Conservation (phyloP, 2,797 vertebrate genomes). For the Peromyscus nudipes region DNA sequence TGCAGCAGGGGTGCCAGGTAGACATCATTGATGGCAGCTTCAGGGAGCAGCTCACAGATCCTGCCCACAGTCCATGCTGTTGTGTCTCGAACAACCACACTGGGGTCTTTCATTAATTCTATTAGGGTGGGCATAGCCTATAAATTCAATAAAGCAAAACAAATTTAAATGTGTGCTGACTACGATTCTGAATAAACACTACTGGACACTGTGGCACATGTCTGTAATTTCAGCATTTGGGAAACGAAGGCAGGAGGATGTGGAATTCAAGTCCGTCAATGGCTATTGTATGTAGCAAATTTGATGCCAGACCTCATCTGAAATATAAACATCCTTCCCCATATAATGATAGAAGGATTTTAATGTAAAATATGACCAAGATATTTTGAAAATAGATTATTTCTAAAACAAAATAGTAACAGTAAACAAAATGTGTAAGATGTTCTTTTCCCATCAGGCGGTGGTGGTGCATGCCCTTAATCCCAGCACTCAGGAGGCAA, state of each 20-base stretch:
- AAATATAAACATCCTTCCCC: neutral
- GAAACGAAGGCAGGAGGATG: too few relatives aligned
- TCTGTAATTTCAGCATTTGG: neutral
- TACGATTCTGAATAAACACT: neutral
- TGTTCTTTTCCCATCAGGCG: neutral
- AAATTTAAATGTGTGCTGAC: neutral
- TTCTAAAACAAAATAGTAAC: neutral
- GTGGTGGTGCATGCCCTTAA: too few relatives aligned
- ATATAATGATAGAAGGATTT: neutral
- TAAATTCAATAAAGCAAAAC: neutral
- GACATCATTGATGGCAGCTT: slow-evolving; percentile 97
- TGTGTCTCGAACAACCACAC: slow-evolving; percentile 97
- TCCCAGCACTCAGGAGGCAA: too few relatives aligned
- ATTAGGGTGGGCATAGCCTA: slow-evolving; percentile 98
- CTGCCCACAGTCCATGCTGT: slow-evolving; percentile 98
- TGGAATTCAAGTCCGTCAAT: neutral
- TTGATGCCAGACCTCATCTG: neutral
- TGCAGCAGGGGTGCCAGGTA: slow-evolving; percentile 96
- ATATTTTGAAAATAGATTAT: neutral
- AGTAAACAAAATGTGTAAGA: neutral
- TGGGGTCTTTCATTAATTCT: slow-evolving; percentile 98
- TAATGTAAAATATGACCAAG: neutral
- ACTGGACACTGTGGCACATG: too few relatives aligned
- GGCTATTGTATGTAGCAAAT: neutral
- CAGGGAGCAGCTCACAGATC: slow-evolving; percentile 97